Evolutionary conservation across 2,113 vertebrate genomes (phyloP), one percentile per base, ranked within the genome.

Genomic region (Ceyx cyanopectus): DNA sequence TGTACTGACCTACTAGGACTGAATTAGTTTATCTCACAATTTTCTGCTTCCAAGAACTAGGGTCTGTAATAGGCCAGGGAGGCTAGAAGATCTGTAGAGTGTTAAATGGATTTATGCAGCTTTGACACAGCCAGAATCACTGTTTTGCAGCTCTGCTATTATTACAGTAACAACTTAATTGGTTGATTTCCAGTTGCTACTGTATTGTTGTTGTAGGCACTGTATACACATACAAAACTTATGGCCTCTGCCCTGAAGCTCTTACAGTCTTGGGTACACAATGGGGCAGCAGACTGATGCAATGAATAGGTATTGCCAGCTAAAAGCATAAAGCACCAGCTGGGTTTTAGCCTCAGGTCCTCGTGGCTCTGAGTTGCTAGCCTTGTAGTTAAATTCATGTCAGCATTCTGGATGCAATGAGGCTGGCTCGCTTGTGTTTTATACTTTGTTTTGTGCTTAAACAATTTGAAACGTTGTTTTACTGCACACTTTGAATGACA

Each of bases 181-280:
- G 79, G 79, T 89, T 93, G 62, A 81, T 87, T 95, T 93, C 65
- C n/a, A 2, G 37, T 81, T 90, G 65, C 73, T 87, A 45, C 46
- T 87, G 41, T 75, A 48, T 53, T 90, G 46, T 84, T 86, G 40
- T 92, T 92, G 66, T 63, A 85, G 62, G 21, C 69, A 61, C 54
- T 89, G 57, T 68, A 65, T 72, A 86, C 88, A 77, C 76, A 82
- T 65, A 58, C 5, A 69, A 89, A 88, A 17, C 46, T 14, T 2
- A 37, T 27, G 77, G 45, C 32, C 61, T 93, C 30, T 93, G 61
- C 88, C 81, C 77, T 68, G 73, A 72, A 93, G 78, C 62, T 41
- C 24, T 76, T 77, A 27, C 72, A 89, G 22, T 58, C 63, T 65
- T 85, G 72, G 1, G 0, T 70, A 58, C 20, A 19, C 46, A 43